phyloP scores from a whole-genome alignment of 2,888 invertebrate species.

The Norana najaformis region DNA sequence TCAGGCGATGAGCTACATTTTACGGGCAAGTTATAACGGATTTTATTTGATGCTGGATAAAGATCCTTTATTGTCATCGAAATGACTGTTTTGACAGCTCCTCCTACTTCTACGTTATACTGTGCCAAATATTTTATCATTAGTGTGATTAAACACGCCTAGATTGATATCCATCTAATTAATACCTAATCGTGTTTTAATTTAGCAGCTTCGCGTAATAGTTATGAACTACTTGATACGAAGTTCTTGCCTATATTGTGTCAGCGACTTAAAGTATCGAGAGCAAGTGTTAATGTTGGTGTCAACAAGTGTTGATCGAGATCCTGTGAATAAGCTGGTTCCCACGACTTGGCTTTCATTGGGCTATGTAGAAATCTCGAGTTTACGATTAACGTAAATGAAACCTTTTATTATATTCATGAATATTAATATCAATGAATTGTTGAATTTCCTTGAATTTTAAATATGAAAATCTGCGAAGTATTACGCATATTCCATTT shows the following conservation, averaged over 20 bases:
- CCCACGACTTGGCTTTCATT: too few species aligned
- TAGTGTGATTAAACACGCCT: neutral
- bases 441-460: neutral
- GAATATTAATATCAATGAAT: neutral
- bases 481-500: neutral
- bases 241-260: neutral
- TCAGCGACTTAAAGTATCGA: neutral
- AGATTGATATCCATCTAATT: neutral
- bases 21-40: neutral
- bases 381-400: too few species aligned
- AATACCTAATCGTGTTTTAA: neutral
- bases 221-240: neutral
- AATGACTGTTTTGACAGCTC: neutral
- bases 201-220: neutral
- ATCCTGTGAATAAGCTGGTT: too few species aligned
- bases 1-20: slow-evolving; percentile 13
- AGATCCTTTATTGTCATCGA: neutral
- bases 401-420: neutral
- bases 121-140: neutral
- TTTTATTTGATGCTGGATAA: neutral
- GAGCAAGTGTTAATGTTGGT: neutral
- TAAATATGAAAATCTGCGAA: neutral
- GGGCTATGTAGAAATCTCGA: too few species aligned
- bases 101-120: neutral
- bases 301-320: too few species aligned